Evolutionary conservation across 1,140 invertebrate species (phyloP), one percentile per base, ranked within the genome.

Genomic region (Drosophila tani): DNA sequence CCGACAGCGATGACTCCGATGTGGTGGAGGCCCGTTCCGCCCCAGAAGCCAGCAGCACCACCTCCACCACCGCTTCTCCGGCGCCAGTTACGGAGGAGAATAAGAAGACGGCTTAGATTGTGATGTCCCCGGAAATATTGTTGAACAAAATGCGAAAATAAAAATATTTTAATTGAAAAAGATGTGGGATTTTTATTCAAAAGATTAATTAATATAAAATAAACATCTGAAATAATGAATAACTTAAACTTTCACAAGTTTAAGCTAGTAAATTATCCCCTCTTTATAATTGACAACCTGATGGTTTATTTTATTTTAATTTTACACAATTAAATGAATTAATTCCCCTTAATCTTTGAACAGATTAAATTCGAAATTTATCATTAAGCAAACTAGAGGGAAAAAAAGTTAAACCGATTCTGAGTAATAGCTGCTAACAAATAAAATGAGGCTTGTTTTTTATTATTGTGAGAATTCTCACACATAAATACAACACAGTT

Each of bases 21-120:
- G 91, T 92, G 53, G 87, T 92, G 15, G 91, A 92, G 66, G 87
- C 83, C 2, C 87, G 91, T 11, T 75, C 91, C 27, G 86, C 51
- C 4, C 57, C 65, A 7, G 91, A 80, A 7, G 19, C 69, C 15
- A 73, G 43, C 65, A 75, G 50, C 68, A 90, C 68, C 49, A 67
- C 62, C 56, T 69, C 75, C 38, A 59, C 88, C 60, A 86, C 87
- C 3, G 62, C 75, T 5, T 81, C 83, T 0, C 83, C 87, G 0
- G 84, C 83, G n/a, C 70, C 81, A 3, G 82, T 60, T 5, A 69
- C 57, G 5, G 79, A 91, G 58, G 79, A 84, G 14, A 60, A 50
- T 9, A 81, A 85, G 29, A 90, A 90, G 47, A 57, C 78, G 8
- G 64, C 68, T n/a, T 85, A 90, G 27, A 68, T 62, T 75, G 40